Evolutionary conservation across 2,113 vertebrate species (phyloP), one percentile per base, ranked within the genome.

Genomic region (Podarcis muralis): DNA sequence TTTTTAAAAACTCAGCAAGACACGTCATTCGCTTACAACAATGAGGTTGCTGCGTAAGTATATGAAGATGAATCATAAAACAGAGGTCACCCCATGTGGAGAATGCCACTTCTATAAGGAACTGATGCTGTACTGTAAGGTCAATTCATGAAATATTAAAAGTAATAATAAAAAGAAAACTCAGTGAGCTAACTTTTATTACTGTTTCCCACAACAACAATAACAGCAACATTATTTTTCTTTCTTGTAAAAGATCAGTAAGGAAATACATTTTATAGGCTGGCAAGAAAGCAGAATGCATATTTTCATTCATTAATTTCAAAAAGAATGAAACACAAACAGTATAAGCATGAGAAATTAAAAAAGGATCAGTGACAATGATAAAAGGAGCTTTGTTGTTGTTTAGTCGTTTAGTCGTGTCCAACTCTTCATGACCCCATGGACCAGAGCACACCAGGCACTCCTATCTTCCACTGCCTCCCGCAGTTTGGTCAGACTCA

Each of bases 21-120:
- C 72, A 82, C 91, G 90, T 95, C 94, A 96, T 95, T 91, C 93
- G 94, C 93, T 96, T 95, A 94, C 93, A 93, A 1, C 94, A 94
- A 92, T 87, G 93, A 93, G n/a, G 92, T 95, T 93, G 71, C 83
- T 82, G 93, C 91, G 83, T 77, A 85, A 92, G 91, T n/a, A 90
- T 92, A 59, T 90, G 71, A 90, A 93, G 79, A 89, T 96, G 95
- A 96, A 89, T 96, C 96, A 96, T 92, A 22, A 86, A 78, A 83
- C 86, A 87, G 76, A 91, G 87, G 92, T 94, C 94, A 81, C 77
- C 90, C 93, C 95, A 95, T 87, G 92, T 93, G 90, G 93, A 94
- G 91, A 90, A 91, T 91, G 90, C 57, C 68, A 79, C 62, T 86
- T 27, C 0, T 91, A 65, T 30, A 94, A 92, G 89, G 87, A 83